These are phyloP conservation scores for Narcine bancroftii DNA, from an alignment of 2,113 vertebrate genomes.

Conservation along the genomic window DNA sequence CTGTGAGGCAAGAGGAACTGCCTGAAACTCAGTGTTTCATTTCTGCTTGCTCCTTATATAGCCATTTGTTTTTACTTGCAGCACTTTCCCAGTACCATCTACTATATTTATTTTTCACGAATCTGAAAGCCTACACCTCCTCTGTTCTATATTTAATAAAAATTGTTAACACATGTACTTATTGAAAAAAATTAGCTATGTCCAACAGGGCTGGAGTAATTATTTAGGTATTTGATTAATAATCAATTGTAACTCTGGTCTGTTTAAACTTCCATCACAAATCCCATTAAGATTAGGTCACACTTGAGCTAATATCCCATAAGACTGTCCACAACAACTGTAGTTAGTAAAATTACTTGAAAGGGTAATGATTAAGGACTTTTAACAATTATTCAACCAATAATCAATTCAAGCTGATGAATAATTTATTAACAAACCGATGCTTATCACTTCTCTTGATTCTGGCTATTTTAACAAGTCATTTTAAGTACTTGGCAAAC, in stretches of 20 bases:
- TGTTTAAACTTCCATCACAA: conserved; percentile 38
- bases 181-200: conserved; percentile 15
- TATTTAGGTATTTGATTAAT: conserved; percentile 37
- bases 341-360: conserved; percentile 65
- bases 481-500: not conserved
- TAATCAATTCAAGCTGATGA: conserved; percentile 60
- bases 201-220: conserved; percentile 11
- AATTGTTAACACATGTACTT: not conserved
- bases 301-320: conserved; percentile 32
- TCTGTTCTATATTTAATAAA: not conserved
- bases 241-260: conserved; percentile 33
- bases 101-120: not conserved
- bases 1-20: conserved; percentile 45
- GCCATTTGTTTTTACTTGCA: not conserved
- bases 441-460: conserved; percentile 18
- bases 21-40: conserved; percentile 60
- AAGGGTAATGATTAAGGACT: conserved; percentile 67
- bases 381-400: conserved; percentile 76
- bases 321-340: conserved; percentile 45
- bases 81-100: not conserved
- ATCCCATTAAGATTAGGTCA: conserved; percentile 38
- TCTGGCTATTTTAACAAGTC: conserved; percentile 26
- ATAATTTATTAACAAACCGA: conserved; percentile 34
- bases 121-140: not conserved
- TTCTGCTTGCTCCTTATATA: not conserved